Conservation (phyloP, 2,888 invertebrate species). For the Trissolcus brochymenae region DNA sequence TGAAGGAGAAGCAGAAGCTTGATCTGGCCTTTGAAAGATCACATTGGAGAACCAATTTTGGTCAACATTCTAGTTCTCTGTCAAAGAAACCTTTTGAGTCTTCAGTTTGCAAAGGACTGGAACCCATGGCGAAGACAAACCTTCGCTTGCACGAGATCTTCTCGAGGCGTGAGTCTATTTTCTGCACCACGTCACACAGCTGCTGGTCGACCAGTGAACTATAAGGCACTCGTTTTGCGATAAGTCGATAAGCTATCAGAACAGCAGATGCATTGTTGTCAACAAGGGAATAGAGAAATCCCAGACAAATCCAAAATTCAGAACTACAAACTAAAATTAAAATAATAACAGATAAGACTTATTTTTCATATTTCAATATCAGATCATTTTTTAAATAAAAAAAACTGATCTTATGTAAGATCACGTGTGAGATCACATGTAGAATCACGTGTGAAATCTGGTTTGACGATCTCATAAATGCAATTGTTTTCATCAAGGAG, state of each 20-base stretch:
- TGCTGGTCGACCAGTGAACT: conserved; percentile 22
- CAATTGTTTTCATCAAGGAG: conserved; percentile 1
- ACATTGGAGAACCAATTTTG: neutral
- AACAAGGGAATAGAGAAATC: conserved; percentile 62
- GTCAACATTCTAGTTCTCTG: too few species aligned
- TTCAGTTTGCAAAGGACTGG: conserved; percentile 6
- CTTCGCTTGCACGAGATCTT: conserved; percentile 2
- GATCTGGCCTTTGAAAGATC: conserved; percentile 39
- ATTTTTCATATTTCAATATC: conserved; percentile 3
- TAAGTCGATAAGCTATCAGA: conserved; percentile 29
- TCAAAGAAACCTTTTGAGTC: too few species aligned
- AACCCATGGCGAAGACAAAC: neutral
- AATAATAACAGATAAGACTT: neutral
- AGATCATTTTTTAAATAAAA: neutral
- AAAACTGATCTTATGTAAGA: conserved; percentile 1
- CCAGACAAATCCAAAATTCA: conserved; percentile 54
- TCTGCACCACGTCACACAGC: neutral
- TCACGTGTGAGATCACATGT: conserved; percentile 1
- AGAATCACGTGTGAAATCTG: neutral
- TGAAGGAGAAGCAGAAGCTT: conserved; percentile 13
- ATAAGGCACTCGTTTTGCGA: neutral
- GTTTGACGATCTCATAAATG: neutral
- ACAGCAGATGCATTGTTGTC: conserved; percentile 33
- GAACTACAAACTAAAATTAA: neutral
- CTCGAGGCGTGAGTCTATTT: conserved; percentile 11